Evolutionary conservation across 2,113 vertebrate genomes (phyloP).

Genomic region (Plecturocebus donacophilus): DNA sequence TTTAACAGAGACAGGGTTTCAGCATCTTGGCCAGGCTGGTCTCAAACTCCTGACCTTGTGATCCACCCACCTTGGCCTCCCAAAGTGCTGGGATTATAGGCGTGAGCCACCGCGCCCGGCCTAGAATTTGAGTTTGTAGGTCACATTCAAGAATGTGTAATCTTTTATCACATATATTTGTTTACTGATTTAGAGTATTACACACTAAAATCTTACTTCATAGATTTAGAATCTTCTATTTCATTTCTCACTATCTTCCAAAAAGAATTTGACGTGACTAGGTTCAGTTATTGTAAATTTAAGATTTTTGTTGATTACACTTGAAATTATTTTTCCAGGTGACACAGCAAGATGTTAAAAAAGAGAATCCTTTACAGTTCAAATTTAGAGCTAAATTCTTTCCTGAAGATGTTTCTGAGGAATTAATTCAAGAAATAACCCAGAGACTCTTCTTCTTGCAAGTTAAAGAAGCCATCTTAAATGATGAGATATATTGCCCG

Average conservation of each 20-base stretch:
- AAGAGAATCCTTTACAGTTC: conserved; percentile 98
- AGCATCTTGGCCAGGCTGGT: no score
- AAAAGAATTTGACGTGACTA: conserved; percentile 27
- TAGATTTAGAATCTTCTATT: not conserved
- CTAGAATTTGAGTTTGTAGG: not conserved
- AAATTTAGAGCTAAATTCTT: conserved; percentile 99
- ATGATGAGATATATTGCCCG: conserved; percentile 98
- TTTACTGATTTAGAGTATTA: not conserved
- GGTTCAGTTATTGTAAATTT: conserved; percentile 8
- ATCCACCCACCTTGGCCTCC: no score
- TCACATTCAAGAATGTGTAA: not conserved
- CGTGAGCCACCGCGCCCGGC: no score
- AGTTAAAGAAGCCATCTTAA: conserved; percentile 98
- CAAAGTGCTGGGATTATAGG: no score
- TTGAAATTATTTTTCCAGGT: conserved; percentile 87
- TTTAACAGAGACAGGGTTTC: no score
- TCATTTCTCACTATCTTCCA: not conserved
- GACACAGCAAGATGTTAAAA: conserved; percentile 97
- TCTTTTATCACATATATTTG: not conserved
- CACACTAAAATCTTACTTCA: not conserved
- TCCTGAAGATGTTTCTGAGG: conserved; percentile 98
- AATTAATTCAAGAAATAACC: conserved; percentile 98
- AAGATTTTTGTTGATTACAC: conserved; percentile 41
- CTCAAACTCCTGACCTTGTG: no score
- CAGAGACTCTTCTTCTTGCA: conserved; percentile 98